Conservation (phyloP, 2,797 vertebrate genomes). For the Gymnocypris eckloni region DNA sequence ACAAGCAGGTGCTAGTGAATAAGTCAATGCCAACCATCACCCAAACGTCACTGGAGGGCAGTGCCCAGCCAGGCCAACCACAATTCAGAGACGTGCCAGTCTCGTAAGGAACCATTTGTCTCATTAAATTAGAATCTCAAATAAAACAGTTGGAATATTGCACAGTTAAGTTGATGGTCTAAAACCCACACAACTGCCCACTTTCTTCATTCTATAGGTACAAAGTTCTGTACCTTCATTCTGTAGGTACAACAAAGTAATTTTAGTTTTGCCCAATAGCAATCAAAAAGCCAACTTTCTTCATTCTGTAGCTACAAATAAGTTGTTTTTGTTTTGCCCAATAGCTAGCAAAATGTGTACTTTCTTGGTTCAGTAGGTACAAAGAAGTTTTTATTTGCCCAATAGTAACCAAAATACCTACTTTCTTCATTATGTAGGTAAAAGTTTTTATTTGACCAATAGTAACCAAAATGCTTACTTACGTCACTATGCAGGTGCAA, state of each 20-base stretch:
- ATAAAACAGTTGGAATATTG: too few relatives aligned
- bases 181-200: too few relatives aligned
- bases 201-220: too few relatives aligned
- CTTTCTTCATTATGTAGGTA: too few relatives aligned
- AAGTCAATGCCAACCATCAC: constrained; percentile 99
- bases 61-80: constrained; percentile 88
- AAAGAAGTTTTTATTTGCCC: constrained; percentile 82
- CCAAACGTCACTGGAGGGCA: constrained; percentile 96
- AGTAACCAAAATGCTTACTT: background rate
- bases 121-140: background rate
- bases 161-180: background rate
- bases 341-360: background rate
- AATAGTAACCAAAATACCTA: too few relatives aligned
- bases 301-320: background rate
- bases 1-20: constrained; percentile 97
- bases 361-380: constrained; percentile 77
- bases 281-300: background rate
- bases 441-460: background rate
- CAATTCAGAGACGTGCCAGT: constrained; percentile 97
- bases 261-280: background rate
- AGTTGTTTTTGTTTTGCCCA: background rate
- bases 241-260: background rate
- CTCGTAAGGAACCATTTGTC: constrained; percentile 79
- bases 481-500: too few relatives aligned
- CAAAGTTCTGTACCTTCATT: background rate